These are phyloP conservation scores for Morpho achilles DNA, from an alignment of 2,888 invertebrate genomes.

Conservation along the genomic window DNA sequence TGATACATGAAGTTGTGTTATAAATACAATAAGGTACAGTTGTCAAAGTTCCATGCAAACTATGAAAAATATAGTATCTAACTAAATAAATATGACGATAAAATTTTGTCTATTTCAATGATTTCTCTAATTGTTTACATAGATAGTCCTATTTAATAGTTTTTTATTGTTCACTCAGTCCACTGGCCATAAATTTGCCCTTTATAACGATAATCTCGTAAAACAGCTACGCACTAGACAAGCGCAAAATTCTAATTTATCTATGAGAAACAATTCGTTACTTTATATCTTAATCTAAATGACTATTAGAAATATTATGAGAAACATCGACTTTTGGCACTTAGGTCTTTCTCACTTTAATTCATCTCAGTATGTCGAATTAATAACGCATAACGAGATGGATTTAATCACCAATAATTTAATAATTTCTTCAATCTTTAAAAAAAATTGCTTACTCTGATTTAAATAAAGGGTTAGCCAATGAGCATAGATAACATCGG, in stretches of 20 bases:
- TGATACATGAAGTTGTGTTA: too few relatives aligned
- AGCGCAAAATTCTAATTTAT: conserved; percentile 7
- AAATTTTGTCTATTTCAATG: too few relatives aligned
- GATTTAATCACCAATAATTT: too few relatives aligned
- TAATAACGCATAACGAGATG: too few relatives aligned
- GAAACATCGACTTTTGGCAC: conserved; percentile 62
- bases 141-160: not conserved
- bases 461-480: not conserved
- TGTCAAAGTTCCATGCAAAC: too few relatives aligned
- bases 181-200: not conserved
- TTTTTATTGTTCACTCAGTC: not conserved
- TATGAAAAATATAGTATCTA: too few relatives aligned
- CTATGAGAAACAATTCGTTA: conserved; percentile 3
- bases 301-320: conserved; percentile 27
- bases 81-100: too few relatives aligned
- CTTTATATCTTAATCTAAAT: conserved; percentile 16
- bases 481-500: too few relatives aligned
- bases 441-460: not conserved
- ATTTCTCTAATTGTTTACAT: too few relatives aligned
- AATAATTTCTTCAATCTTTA: too few relatives aligned
- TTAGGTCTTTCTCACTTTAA: conserved; percentile 47
- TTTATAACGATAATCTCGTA: not conserved
- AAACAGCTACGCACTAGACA: conserved; percentile 8
- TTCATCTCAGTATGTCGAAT: conserved; percentile 4
- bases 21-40: too few relatives aligned